Evolutionary conservation across 2,113 vertebrate species (phyloP).

Genomic region (Willisornis vidua): DNA sequence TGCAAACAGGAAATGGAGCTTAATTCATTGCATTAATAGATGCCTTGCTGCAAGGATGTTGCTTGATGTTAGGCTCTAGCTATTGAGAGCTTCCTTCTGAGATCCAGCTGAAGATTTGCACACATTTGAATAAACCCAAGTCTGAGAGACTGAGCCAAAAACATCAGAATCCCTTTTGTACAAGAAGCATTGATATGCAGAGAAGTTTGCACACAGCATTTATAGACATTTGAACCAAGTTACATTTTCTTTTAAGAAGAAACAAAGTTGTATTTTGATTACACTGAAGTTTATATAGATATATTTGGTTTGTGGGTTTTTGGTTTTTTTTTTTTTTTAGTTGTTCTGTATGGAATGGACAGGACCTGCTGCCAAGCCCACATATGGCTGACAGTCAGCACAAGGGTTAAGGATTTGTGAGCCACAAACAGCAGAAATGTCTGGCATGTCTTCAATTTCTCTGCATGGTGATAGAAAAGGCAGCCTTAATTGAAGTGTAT

Average conservation of each 20-base stretch:
- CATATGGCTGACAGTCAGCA: background rate
- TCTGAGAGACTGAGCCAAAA: background rate
- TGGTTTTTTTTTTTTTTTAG: background rate
- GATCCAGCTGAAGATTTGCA: background rate
- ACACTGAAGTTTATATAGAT: background rate
- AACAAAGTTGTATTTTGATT: background rate
- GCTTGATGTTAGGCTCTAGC: background rate
- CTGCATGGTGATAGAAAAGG: accelerated
- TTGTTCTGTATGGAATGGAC: background rate
- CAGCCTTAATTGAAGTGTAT: background rate
- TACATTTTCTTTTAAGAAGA: background rate
- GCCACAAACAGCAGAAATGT: background rate
- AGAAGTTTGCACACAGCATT: background rate
- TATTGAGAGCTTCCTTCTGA: background rate
- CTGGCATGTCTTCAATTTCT: constrained; percentile 6
- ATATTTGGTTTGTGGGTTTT: too few species aligned
- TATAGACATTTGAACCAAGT: background rate
- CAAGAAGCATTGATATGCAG: background rate
- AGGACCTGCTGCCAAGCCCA: background rate
- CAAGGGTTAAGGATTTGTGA: constrained; percentile 22
- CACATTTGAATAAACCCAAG: background rate
- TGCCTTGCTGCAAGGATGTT: background rate
- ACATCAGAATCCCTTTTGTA: background rate
- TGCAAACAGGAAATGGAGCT: constrained; percentile 38
- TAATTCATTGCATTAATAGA: background rate